Evolutionary conservation across 2,797 vertebrate species (phyloP), one percentile per base, ranked within the genome.

Genomic region (Telmatherina bonti): DNA sequence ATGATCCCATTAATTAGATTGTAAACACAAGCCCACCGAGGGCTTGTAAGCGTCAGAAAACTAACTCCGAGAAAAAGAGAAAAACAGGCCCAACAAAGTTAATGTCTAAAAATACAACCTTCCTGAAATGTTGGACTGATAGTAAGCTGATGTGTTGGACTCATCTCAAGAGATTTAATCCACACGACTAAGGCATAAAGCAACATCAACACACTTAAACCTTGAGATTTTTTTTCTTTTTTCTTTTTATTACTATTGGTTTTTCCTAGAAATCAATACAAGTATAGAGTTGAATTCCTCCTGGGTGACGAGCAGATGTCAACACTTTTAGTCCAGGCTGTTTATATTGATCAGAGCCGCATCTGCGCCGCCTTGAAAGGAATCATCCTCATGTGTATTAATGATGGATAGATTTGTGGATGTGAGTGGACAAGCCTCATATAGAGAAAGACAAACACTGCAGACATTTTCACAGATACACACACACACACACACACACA

Each of bases 321-420:
- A 70, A 79, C 58, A 49, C 75, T 67, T 68, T 67, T 29, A 45
- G 27, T 0, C 12, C 4, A 54, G 69, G 78, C 65, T 65, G 65
- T 68, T 67, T 62, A n/a, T 67, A 89, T 83, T 53, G 85, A 91
- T 90, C 61, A 60, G 31, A 53, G 0, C n/a, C 71, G 82, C 54
- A 52, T 83, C 73, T 78, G 76, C 56, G 76, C 73, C 43, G 74
- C 79, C 29, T 79, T 82, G 72, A 83, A 76, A 13, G 64, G 74
- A 22, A 67, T 4, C 33, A 63, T 67, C 41, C 72, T 70, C 52
- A 35, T 64, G 64, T 60, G 72, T 33, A 33, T 64, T 24, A 36
- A 73, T 60, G 52, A 81, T 69, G 59, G 56, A 72, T 61, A 56
- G 35, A 78, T 24, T 27, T 55, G 38, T 71, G 55, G 51, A 77